Base-by-base conservation (phyloP, 2,888 invertebrate genomes). In the Urechis unicinctus region DNA sequence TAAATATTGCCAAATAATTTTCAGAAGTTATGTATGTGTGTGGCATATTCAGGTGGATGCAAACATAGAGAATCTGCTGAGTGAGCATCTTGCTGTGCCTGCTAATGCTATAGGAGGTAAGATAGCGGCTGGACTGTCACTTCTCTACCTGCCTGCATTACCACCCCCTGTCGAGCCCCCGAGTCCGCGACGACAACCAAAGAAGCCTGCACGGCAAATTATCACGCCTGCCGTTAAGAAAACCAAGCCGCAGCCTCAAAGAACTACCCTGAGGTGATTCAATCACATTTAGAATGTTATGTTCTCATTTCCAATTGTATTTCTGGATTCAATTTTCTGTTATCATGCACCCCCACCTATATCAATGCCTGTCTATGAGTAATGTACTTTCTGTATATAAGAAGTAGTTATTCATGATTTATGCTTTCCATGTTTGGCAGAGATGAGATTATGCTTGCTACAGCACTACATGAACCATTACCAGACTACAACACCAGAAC, bases 381-480 rank as follows among this genome's bases (percentile, higher is more conserved):
- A n/a, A n/a, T n/a, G n/a, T n/a, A n/a, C n/a, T n/a, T n/a, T n/a
- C n/a, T n/a, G n/a, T n/a, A n/a, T n/a, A n/a, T n/a, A n/a, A n/a
- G n/a, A n/a, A n/a, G n/a, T 50, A 9, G 21, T 25, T 25, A 17
- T n/a, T 31, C 36, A 22, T 5, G n/a, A 29, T 52, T 26, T 21
- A n/a, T 21, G 21, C 36, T 25, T 54, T 52, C 22, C 22, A 52
- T 42, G 52, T 52, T 53, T 53, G 13, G n/a, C 50, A 60, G 74
- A 51, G 71, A 76, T 50, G 76, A 76, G 63, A 69, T 73, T 5
- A 60, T 64, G 58, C 57, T 75, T 36, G 71, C 73, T 22, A 67
- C 69, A 36, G 69, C 70, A 21, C 53, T 71, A 28, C 66, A 73
- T 61, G 71, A 73, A 45, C 68, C 68, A 42, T 65, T 68, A 2